Percentiles rank a stretch among this genome's conserved stretches.
Conservation (phyloP, 2,113 vertebrate genomes). For the Gila orcuttii region DNA sequence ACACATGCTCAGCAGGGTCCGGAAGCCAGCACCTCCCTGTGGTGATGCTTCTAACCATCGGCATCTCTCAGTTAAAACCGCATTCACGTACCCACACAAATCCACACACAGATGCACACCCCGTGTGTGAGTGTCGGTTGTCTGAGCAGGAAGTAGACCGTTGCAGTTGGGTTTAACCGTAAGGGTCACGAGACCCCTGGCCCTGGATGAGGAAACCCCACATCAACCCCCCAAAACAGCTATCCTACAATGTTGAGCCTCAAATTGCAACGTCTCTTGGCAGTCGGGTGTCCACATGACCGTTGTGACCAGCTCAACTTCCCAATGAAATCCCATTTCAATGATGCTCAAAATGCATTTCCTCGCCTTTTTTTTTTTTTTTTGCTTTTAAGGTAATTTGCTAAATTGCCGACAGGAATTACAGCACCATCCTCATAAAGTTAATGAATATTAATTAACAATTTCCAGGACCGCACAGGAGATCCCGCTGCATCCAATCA, state of each 20-base stretch:
- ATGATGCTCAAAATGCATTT: slow-evolving; percentile 11
- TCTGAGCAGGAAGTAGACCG: slow-evolving; percentile 76
- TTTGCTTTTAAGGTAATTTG: slow-evolving; percentile 16
- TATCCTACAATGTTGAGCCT: slow-evolving; percentile 4
- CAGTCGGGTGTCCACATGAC: not conserved
- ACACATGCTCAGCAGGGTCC: slow-evolving; percentile 36
- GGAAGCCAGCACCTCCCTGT: slow-evolving; percentile 57
- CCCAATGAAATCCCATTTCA: not conserved
- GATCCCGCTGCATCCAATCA: slow-evolving; percentile 49
- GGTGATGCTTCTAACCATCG: slow-evolving; percentile 44
- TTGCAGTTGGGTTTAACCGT: slow-evolving; percentile 79
- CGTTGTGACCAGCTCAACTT: not conserved
- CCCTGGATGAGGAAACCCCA: slow-evolving; percentile 63
- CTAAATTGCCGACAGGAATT: slow-evolving; percentile 35
- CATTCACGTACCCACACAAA: slow-evolving; percentile 56
- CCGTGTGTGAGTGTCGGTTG: slow-evolving; percentile 57
- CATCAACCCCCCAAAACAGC: not conserved
- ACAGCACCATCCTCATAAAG: not conserved
- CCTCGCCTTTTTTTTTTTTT: not conserved
- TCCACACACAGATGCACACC: slow-evolving; percentile 59
- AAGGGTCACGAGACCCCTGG: slow-evolving; percentile 71
- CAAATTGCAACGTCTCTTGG: not conserved
- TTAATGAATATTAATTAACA: slow-evolving; percentile 42
- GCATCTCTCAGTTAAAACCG: slow-evolving; percentile 49
- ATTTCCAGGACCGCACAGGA: slow-evolving; percentile 44